Conservation (phyloP, 2,113 vertebrate genomes). For the Thalassoma bifasciatum region DNA sequence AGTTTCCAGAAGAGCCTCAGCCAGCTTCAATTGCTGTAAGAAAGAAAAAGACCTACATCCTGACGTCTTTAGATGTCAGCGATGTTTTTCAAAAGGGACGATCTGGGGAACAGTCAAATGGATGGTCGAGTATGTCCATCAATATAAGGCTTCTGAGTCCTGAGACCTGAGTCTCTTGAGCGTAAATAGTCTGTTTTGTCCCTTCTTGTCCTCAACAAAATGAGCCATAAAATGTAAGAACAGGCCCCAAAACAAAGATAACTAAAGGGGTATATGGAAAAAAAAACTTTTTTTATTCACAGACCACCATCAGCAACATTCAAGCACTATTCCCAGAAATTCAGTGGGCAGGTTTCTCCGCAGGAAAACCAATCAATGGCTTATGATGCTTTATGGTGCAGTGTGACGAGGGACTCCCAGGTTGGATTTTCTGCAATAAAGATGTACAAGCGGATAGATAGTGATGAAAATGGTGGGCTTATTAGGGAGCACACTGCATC, state of each 20-base stretch:
- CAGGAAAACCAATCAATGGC: slow-evolving; percentile 43
- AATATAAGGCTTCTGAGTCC: no score
- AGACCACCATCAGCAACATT: slow-evolving; percentile 44
- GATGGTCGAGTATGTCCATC: no score
- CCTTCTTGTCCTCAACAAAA: no score
- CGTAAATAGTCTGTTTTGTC: no score
- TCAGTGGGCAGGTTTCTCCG: slow-evolving; percentile 36
- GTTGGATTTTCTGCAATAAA: slow-evolving; percentile 13
- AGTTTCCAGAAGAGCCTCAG: background rate
- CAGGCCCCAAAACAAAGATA: no score
- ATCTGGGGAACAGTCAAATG: no score
- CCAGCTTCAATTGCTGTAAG: background rate
- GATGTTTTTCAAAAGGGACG: no score
- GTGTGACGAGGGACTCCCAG: slow-evolving; percentile 2
- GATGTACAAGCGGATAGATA: slow-evolving; percentile 42
- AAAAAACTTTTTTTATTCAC: slow-evolving; percentile 48
- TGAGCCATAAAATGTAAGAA: no score
- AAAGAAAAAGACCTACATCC: background rate
- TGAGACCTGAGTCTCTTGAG: no score
- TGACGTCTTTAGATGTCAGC: no score
- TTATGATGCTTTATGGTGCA: slow-evolving; percentile 36
- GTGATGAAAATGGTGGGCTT: slow-evolving; percentile 20
- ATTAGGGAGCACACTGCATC: background rate
- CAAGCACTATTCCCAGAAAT: slow-evolving; percentile 32
- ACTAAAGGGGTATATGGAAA: no score